Conservation (phyloP, 2,888 invertebrate species). For the Amphipoea oculea region DNA sequence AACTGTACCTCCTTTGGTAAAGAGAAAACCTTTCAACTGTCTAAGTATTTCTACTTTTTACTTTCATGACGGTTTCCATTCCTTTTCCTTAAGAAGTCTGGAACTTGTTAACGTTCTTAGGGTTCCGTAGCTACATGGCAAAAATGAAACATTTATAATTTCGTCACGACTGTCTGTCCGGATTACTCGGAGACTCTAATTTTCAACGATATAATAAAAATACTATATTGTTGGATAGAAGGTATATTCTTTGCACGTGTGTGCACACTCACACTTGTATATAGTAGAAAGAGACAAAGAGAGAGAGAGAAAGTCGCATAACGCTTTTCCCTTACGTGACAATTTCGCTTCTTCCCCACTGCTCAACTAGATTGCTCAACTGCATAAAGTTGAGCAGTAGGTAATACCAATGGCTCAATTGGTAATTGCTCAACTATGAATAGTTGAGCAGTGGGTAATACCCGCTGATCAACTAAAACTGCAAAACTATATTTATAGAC, state of each 20-base stretch:
- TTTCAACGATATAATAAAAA: too few species aligned
- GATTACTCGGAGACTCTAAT: not conserved
- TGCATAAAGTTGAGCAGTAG: too few species aligned
- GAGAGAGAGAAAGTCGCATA: not conserved
- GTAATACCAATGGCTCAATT: too few species aligned
- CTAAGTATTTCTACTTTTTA: conserved; percentile 45
- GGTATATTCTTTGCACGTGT: not conserved
- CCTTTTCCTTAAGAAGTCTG: conserved; percentile 30
- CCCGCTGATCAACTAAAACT: too few species aligned
- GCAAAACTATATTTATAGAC: too few species aligned
- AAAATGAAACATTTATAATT: not conserved
- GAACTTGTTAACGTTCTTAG: conserved; percentile 32
- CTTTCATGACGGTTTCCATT: conserved; percentile 22
- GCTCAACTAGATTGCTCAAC: too few species aligned
- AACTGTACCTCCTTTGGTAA: conserved; percentile 3
- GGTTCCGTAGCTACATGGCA: not conserved
- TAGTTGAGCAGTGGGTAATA: too few species aligned
- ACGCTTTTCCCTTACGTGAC: too few species aligned
- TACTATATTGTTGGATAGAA: too few species aligned
- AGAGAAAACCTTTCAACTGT: conserved; percentile 28
- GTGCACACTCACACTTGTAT: not conserved
- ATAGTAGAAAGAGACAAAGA: not conserved
- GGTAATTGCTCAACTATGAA: too few species aligned
- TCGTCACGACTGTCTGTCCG: too few species aligned
- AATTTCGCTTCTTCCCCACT: too few species aligned